These are phyloP conservation scores for Augochlora pura DNA, from an alignment of 1,140 invertebrate species.

Conservation along the genomic window DNA sequence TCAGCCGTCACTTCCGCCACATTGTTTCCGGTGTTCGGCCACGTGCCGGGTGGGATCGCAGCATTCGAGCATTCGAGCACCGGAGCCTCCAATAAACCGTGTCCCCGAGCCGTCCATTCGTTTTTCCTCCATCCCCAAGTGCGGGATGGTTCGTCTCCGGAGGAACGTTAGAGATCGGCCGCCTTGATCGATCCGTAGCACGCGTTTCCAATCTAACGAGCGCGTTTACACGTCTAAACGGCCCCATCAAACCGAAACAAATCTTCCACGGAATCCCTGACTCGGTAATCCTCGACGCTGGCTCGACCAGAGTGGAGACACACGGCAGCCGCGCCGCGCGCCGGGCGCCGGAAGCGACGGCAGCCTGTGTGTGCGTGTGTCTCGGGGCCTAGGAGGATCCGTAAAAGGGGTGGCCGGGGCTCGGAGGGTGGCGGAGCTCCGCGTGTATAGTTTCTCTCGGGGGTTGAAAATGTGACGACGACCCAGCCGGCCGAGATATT, in stretches of 20 bases:
- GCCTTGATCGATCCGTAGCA: conserved; percentile 47
- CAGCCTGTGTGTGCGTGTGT: not conserved
- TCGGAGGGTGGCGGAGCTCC: conserved; percentile 50
- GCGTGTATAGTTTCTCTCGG: conserved; percentile 74
- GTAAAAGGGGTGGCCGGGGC: conserved; percentile 44
- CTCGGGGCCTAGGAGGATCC: conserved; percentile 44
- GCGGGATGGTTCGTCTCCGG: conserved; percentile 17
- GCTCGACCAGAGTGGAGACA: conserved; percentile 22
- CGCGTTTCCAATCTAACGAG: conserved; percentile 74
- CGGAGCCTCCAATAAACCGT: conserved; percentile 59
- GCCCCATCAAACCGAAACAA: conserved; percentile 75
- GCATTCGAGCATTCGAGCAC: conserved; percentile 23
- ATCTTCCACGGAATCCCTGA: conserved; percentile 70
- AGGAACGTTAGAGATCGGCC: not conserved
- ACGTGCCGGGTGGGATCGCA: not conserved
- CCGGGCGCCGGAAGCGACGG: conserved; percentile 18
- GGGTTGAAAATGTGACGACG: conserved; percentile 79
- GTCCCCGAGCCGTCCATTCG: conserved; percentile 28
- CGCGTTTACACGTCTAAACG: conserved; percentile 75
- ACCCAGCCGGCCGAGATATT: conserved; percentile 78
- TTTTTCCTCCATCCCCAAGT: conserved; percentile 23
- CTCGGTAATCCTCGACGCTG: conserved; percentile 53
- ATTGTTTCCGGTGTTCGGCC: not conserved
- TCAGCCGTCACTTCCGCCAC: not conserved
- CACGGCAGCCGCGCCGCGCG: conserved; percentile 13